Conservation (phyloP, 2,113 vertebrate genomes). For the Pelodiscus sinensis region DNA sequence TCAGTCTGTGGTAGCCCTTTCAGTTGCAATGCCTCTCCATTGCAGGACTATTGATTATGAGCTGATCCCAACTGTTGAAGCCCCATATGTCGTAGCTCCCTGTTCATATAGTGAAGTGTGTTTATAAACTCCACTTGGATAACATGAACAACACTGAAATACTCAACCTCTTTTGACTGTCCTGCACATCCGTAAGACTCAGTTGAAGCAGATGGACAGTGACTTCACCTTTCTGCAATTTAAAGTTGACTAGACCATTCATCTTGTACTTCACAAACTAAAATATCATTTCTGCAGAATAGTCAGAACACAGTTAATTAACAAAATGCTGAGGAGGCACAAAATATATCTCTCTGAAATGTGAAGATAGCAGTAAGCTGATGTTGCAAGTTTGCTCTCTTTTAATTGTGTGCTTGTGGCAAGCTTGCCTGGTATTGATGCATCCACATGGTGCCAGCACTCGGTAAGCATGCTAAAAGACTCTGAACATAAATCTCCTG, state of each 20-base stretch:
- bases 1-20: neutral
- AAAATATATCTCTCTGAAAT: conserved; percentile 45
- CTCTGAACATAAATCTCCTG: neutral
- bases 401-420: conserved; percentile 69
- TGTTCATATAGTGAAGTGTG: neutral
- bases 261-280: conserved; percentile 34
- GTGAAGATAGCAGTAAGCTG: conserved; percentile 62
- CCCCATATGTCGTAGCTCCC: neutral
- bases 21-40: neutral
- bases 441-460: neutral
- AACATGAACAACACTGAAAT: neutral
- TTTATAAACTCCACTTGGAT: neutral
- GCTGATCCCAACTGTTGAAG: neutral
- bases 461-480: neutral
- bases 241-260: conserved; percentile 25
- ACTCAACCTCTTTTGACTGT: neutral
- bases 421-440: conserved; percentile 29
- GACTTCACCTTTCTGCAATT: conserved; percentile 28
- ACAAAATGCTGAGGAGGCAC: conserved; percentile 60
- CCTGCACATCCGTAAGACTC: neutral
- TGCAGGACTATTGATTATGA: neutral
- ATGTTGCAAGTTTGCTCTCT: conserved; percentile 54
- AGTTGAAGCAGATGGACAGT: neutral
- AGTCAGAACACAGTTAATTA: conserved; percentile 70
- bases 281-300: conserved; percentile 66